phyloP scores from a whole-genome alignment of 2,888 invertebrate genomes.

The Drosophila multiciliata region DNA sequence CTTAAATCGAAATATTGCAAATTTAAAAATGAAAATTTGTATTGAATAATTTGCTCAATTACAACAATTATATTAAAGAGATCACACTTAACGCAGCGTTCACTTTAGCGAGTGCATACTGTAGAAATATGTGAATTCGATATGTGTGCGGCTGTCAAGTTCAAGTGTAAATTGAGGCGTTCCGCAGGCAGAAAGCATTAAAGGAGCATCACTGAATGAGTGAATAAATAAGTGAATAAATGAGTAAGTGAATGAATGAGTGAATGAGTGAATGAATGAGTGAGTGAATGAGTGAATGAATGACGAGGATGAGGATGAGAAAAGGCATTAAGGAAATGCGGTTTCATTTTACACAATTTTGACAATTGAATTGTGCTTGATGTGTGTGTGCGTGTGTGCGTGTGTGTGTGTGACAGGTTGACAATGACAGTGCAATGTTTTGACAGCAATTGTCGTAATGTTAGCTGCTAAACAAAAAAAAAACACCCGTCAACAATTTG shows the following conservation, averaged over 20 bases:
- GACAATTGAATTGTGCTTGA: conserved; percentile 52
- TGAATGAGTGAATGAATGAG: conserved; percentile 11
- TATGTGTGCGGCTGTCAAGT: conserved; percentile 42
- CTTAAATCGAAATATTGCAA: not conserved
- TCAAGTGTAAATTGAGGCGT: conserved; percentile 69
- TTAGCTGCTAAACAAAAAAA: conserved; percentile 32
- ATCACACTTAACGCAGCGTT: not conserved
- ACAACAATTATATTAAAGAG: not conserved
- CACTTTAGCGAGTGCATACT: not conserved
- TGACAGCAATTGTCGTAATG: conserved; percentile 80
- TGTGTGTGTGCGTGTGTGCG: conserved; percentile 10
- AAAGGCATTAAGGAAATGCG: conserved; percentile 62
- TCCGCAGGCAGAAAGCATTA: conserved; percentile 37
- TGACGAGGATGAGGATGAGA: conserved; percentile 26
- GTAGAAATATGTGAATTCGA: conserved; percentile 5
- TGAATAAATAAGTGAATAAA: conserved; percentile 5
- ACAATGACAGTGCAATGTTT: conserved; percentile 74
- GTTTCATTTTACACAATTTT: conserved; percentile 65
- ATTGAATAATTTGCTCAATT: too few relatives aligned
- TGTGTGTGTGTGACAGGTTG: conserved; percentile 45
- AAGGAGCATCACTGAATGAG: conserved; percentile 44
- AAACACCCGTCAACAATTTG: conserved; percentile 14
- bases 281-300: conserved; percentile 7
- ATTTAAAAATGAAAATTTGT: not conserved
- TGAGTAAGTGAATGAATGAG: conserved; percentile 8